These are phyloP conservation scores for Halyomorpha halys DNA, from an alignment of 1,140 invertebrate genomes.

Conservation along the genomic window DNA sequence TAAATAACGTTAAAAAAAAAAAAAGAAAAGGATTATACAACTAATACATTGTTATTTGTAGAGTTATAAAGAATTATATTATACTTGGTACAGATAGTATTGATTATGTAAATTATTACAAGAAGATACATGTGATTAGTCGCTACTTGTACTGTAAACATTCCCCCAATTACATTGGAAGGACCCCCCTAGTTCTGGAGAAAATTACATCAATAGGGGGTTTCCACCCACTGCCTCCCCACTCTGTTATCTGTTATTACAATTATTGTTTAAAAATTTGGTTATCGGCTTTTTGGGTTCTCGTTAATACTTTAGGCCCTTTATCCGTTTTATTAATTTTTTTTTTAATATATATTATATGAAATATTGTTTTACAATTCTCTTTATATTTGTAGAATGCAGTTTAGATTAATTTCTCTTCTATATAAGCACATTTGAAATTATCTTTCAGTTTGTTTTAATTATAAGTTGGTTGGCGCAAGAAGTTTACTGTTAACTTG, in stretches of 20 bases:
- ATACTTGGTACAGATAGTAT: slow-evolving; percentile 15
- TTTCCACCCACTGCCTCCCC: slow-evolving; percentile 3
- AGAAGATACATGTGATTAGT: slow-evolving; percentile 4
- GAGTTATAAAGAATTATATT: slow-evolving; percentile 24
- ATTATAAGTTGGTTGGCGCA: slow-evolving; percentile 30
- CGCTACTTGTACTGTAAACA: slow-evolving; percentile 20
- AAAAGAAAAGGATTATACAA: slow-evolving; percentile 15
- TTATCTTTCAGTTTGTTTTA: slow-evolving; percentile 19
- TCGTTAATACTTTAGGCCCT: slow-evolving; percentile 31
- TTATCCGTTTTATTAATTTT: slow-evolving; percentile 27
- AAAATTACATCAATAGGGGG: slow-evolving; percentile 41
- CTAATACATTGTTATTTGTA: slow-evolving; percentile 21
- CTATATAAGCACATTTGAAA: slow-evolving; percentile 26
- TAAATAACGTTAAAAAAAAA: slow-evolving; percentile 1
- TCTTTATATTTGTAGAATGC: slow-evolving; percentile 29
- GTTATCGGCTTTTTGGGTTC: slow-evolving; percentile 31
- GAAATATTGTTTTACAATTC: slow-evolving; percentile 25
- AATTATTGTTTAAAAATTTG: slow-evolving; percentile 32
- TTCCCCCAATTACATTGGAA: slow-evolving; percentile 29
- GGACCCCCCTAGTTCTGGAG: slow-evolving; percentile 41
- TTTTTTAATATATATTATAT: slow-evolving; percentile 29
- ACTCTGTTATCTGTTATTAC: slow-evolving; percentile 29
- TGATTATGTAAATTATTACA: slow-evolving; percentile 14
- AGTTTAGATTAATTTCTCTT: slow-evolving; percentile 31
- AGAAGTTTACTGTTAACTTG: slow-evolving; percentile 29